A percentile compares a stretch with the other conserved stretches of the same genome.
These are phyloP conservation scores for Ardeotis arabs DNA, from an alignment of 2,113 vertebrate species.

Conservation along the genomic window DNA sequence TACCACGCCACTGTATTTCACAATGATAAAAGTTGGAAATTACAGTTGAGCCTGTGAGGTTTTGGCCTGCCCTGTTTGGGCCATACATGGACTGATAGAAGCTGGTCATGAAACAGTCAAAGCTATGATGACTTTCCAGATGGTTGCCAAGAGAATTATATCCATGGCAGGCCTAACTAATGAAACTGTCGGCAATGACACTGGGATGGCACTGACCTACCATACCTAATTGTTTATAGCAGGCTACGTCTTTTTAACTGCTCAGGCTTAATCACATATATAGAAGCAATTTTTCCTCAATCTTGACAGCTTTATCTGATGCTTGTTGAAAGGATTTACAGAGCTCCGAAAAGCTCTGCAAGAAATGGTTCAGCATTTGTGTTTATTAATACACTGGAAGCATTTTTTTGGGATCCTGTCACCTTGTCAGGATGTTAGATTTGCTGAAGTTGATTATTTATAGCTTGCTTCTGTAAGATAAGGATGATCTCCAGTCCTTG, in stretches of 20 bases:
- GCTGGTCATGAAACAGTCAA: neutral
- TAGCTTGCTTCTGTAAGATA: constrained; percentile 13
- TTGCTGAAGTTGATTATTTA: constrained; percentile 21
- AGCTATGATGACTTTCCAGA: neutral
- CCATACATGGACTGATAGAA: neutral
- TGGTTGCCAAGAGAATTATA: neutral
- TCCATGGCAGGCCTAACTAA: neutral
- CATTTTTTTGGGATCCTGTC: neutral
- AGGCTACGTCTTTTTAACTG: neutral
- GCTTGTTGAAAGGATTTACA: neutral
- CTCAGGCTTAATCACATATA: neutral
- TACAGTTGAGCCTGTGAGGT: neutral
- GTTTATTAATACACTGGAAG: neutral
- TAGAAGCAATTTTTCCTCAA: neutral
- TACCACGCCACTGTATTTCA: neutral
- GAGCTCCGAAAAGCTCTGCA: neutral
- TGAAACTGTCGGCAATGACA: neutral
- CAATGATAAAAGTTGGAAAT: neutral
- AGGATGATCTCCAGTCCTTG: neutral
- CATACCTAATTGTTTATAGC: neutral
- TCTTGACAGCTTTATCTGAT: constrained; percentile 4
- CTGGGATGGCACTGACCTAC: neutral
- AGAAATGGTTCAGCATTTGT: neutral
- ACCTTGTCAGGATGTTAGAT: neutral
- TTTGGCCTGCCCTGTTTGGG: neutral